Evolutionary conservation across 2,797 vertebrate genomes (phyloP).

Genomic region (Pachyuromys duprasi): DNA sequence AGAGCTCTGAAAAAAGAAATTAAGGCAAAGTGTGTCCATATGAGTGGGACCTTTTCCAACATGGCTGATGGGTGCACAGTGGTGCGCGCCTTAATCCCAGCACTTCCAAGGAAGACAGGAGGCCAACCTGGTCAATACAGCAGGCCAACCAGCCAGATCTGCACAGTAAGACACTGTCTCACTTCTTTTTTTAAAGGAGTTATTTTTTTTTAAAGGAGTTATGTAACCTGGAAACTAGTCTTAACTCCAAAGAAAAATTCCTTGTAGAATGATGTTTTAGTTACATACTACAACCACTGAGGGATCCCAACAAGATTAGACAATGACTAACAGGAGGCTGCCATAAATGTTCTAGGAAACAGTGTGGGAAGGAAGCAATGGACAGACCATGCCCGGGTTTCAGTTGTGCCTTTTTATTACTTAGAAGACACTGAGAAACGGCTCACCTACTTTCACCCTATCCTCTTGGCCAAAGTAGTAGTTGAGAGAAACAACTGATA

Average conservation of each 20-base stretch:
- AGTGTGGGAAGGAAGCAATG: not conserved
- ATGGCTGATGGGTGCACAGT: not conserved
- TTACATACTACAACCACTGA: slow-evolving; percentile 1
- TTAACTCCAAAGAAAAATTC: slow-evolving; percentile 1
- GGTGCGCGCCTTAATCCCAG: not conserved
- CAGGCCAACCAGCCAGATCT: too few species aligned
- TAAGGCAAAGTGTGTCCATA: not conserved
- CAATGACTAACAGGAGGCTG: not conserved
- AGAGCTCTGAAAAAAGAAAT: not conserved
- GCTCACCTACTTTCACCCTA: not conserved
- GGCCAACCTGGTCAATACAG: too few species aligned
- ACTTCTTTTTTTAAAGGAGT: too few species aligned
- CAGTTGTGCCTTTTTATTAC: not conserved
- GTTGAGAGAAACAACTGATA: not conserved
- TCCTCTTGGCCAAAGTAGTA: not conserved
- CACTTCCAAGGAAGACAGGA: too few species aligned
- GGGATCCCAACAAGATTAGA: not conserved
- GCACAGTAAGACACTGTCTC: too few species aligned
- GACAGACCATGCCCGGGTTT: not conserved
- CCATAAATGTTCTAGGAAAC: not conserved
- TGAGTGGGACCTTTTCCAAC: not conserved
- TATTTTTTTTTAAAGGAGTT: not conserved
- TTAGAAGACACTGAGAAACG: not conserved
- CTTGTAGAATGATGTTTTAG: not conserved
- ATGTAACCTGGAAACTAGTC: not conserved